Evolutionary conservation across 2,888 invertebrate genomes (phyloP).

Genomic region (Mamestra brassicae): DNA sequence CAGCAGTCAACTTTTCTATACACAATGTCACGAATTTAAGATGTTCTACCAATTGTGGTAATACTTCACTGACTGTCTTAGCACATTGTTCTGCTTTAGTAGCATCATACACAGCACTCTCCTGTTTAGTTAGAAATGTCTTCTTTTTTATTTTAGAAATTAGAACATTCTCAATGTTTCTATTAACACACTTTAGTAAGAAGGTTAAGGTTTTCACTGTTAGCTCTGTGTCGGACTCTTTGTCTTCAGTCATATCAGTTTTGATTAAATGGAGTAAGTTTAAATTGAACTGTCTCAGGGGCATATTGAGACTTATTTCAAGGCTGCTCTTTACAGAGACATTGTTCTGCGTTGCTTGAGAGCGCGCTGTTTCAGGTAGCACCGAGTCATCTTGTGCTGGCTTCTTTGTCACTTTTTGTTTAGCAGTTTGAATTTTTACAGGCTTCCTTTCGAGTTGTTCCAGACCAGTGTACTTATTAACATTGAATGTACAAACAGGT

Average conservation of each 20-base stretch:
- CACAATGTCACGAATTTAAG: conserved; percentile 74
- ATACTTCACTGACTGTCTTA: conserved; percentile 73
- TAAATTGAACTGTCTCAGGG: conserved; percentile 79
- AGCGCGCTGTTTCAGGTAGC: conserved; percentile 80
- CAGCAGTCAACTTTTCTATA: conserved; percentile 73
- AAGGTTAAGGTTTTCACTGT: conserved; percentile 80
- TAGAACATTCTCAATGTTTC: conserved; percentile 77
- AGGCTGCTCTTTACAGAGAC: conserved; percentile 75
- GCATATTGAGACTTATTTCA: conserved; percentile 74
- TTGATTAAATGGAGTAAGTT: conserved; percentile 80
- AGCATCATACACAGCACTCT: conserved; percentile 75
- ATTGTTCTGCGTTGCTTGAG: conserved; percentile 81
- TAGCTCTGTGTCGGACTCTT: conserved; percentile 72
- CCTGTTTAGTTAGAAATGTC: conserved; percentile 81
- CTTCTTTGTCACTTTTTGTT: conserved; percentile 76
- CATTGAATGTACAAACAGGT: conserved; percentile 78
- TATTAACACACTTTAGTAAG: conserved; percentile 78
- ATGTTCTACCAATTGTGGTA: conserved; percentile 82
- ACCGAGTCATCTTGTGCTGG: conserved; percentile 77
- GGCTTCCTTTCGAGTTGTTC: conserved; percentile 73
- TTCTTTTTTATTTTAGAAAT: conserved; percentile 83
- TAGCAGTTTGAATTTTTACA: conserved; percentile 68
- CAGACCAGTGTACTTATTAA: conserved; percentile 74
- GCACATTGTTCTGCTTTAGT: conserved; percentile 82
- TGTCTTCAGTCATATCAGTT: conserved; percentile 74